Evolutionary conservation across 2,113 vertebrate genomes (phyloP).

Genomic region (Nibea albiflora): DNA sequence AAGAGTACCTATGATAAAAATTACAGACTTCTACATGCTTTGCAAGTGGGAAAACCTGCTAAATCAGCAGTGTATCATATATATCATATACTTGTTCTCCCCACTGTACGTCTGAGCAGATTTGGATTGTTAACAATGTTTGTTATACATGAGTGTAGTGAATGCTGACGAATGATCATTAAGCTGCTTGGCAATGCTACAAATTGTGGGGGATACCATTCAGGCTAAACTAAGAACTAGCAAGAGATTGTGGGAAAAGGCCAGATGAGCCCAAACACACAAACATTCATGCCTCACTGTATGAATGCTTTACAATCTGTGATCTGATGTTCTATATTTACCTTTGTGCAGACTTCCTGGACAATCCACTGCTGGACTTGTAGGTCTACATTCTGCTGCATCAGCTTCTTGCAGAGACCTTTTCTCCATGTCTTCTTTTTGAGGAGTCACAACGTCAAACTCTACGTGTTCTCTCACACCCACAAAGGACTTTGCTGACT

Average conservation of each 20-base stretch:
- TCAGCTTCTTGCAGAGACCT: neutral
- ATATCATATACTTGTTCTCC: too few species aligned
- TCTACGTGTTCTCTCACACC: neutral
- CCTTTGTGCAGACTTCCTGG: conserved; percentile 28
- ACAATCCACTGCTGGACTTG: neutral
- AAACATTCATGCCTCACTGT: too few species aligned
- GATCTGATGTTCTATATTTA: conserved; percentile 1
- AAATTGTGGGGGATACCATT: neutral
- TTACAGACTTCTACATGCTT: too few species aligned
- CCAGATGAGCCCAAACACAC: neutral
- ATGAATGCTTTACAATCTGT: too few species aligned
- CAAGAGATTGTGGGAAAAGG: neutral
- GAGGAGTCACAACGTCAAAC: conserved; percentile 44
- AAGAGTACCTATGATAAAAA: too few species aligned
- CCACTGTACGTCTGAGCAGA: too few species aligned
- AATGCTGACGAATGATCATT: neutral
- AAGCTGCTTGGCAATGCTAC: neutral
- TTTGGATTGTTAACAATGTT: too few species aligned
- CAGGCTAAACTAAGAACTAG: neutral
- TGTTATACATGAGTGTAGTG: neutral
- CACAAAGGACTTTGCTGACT: neutral
- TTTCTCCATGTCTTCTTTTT: conserved; percentile 7
- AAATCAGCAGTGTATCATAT: too few species aligned
- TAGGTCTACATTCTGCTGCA: neutral
- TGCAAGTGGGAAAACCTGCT: too few species aligned